Percentiles rank a stretch among this genome's conserved stretches.
phyloP scores from a whole-genome alignment of 2,113 vertebrate genomes.

The Struthio camelus region DNA sequence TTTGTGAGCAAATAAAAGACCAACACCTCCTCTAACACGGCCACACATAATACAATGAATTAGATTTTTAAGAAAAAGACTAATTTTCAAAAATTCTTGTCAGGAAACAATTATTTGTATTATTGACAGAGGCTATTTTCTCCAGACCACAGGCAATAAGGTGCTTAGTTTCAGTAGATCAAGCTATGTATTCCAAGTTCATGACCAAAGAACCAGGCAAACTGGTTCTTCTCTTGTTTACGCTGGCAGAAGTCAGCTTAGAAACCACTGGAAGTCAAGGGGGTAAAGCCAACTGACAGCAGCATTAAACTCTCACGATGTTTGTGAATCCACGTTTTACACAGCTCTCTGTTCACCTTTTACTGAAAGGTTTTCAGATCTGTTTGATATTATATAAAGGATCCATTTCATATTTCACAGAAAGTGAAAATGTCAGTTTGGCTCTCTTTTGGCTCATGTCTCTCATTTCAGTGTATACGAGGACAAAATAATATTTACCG shows the following conservation, averaged over 20 bases:
- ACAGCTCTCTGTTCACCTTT: not conserved
- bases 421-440: not conserved
- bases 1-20: not conserved
- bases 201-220: not conserved
- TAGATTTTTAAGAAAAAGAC: not conserved
- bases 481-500: constrained; percentile 79
- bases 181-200: not conserved
- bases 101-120: not conserved
- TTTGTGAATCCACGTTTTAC: not conserved
- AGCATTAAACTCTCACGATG: not conserved
- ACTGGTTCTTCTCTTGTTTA: not conserved
- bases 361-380: not conserved
- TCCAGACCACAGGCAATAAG: not conserved
- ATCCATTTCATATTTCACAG: not conserved
- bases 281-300: not conserved
- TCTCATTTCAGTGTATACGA: not conserved
- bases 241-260: not conserved
- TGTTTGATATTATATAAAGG: not conserved
- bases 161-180: not conserved
- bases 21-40: not conserved
- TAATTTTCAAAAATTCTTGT: not conserved
- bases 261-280: not conserved
- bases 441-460: not conserved
- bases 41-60: not conserved
- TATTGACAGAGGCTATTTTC: not conserved